A percentile compares a stretch with the other conserved stretches of the same genome.
These are phyloP conservation scores for Bradypodion ventrale DNA, from an alignment of 2,797 vertebrate species.

Conservation along the genomic window DNA sequence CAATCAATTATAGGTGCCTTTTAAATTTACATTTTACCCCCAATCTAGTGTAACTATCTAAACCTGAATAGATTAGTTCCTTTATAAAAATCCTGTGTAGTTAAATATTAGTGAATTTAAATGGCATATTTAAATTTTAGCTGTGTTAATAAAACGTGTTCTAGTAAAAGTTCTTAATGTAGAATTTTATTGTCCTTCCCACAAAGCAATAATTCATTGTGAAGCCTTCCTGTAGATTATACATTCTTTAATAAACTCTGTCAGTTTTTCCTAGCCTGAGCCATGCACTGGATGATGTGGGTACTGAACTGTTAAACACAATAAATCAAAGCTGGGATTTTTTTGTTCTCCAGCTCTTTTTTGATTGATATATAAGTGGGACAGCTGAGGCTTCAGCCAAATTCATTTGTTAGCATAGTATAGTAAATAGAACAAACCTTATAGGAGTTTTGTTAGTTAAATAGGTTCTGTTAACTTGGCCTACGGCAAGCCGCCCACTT, in stretches of 20 bases:
- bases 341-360: not conserved
- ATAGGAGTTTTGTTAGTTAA: not conserved
- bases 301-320: slow-evolving; percentile 75
- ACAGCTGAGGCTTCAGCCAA: slow-evolving; percentile 39
- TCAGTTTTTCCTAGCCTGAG: slow-evolving; percentile 60
- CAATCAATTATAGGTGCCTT: not conserved
- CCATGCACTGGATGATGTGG: slow-evolving; percentile 57
- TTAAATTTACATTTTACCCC: not conserved
- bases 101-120: not conserved
- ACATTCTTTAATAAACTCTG: slow-evolving; percentile 71
- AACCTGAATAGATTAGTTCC: not conserved
- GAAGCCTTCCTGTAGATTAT: slow-evolving; percentile 61
- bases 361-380: not conserved
- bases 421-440: not conserved
- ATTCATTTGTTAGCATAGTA: slow-evolving; percentile 11
- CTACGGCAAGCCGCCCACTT: not conserved
- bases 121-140: not conserved
- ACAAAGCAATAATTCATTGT: slow-evolving; percentile 53
- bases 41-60: not conserved
- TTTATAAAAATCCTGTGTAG: not conserved
- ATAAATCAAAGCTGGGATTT: slow-evolving; percentile 64
- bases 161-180: slow-evolving; percentile 26
- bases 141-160: not conserved
- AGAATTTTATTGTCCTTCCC: slow-evolving; percentile 7
- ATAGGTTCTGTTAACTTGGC: fast-evolving